Percentiles rank a stretch among this genome's conserved stretches.
Evolutionary conservation across 2,888 invertebrate species (phyloP).

Genomic region (Morpho deidamia): DNA sequence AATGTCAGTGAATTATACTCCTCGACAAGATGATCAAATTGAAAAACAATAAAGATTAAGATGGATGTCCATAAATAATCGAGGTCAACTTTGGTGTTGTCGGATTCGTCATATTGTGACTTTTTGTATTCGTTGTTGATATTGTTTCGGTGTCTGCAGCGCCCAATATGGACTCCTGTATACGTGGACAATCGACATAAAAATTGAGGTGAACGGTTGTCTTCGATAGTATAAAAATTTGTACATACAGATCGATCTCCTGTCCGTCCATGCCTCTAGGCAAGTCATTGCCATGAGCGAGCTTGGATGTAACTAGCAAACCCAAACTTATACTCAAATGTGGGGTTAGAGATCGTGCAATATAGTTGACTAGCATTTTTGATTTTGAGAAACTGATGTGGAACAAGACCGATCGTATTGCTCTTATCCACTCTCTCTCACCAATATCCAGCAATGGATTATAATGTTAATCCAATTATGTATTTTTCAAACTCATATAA

Average conservation of each 20-base stretch:
- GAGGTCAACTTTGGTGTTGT: slow-evolving; percentile 4
- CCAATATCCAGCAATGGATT: too few species aligned
- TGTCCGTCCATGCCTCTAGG: too few species aligned
- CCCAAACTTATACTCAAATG: too few species aligned
- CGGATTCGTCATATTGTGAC: slow-evolving; percentile 9
- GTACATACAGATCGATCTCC: background rate
- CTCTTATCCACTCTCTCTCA: too few species aligned
- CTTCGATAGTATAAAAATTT: background rate
- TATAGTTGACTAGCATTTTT: too few species aligned
- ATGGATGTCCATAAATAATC: slow-evolving; percentile 12
- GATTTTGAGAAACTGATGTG: too few species aligned
- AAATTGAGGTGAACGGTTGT: slow-evolving; percentile 2
- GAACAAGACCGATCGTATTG: too few species aligned
- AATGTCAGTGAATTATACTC: slow-evolving; percentile 2
- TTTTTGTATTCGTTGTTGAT: slow-evolving; percentile 3
- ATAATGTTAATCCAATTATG: too few species aligned
- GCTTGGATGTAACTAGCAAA: too few species aligned
- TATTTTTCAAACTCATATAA: too few species aligned
- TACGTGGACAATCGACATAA: background rate
- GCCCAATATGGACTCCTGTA: background rate
- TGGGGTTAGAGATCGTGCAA: too few species aligned
- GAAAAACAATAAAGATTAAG: slow-evolving; percentile 14
- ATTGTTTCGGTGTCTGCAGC: slow-evolving; percentile 1
- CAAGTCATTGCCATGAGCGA: too few species aligned
- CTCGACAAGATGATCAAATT: slow-evolving; percentile 3